Base-by-base conservation (phyloP, 2,888 invertebrate species). In the Amphipoea lucens region DNA sequence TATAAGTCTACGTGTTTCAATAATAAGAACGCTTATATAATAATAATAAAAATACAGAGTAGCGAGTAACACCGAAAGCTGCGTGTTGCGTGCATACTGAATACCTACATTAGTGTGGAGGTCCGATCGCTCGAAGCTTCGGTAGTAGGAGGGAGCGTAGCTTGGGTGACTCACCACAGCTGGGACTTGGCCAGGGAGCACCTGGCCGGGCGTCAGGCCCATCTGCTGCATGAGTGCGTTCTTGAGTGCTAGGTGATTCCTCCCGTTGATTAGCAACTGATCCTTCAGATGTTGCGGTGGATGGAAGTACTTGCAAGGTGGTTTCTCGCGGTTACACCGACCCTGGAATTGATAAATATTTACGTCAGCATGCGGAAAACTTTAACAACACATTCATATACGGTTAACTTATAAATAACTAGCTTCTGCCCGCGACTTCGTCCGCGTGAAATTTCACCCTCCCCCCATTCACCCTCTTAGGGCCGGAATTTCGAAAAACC, bases 281-380 rank as follows among this genome's bases (percentile, higher is more conserved):
- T 99, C 99, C 97, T 99, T 99, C 94, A 99, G 98, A 97, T 99
- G 99, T 97, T 99, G 99, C 91, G 99, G 99, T 92, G 99, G 99
- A 97, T 99, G 99, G 97, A 99, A 99, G 97, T 99, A 99, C 98
- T 99, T 99, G 98, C 99, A 99, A 93, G 99, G 99, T 90, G 99
- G 99, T 96, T 99, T 99, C 97, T 99, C 99, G 94, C 99, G 98
- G 97, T 99, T 99, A 98, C 99, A 99, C 97, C 99, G 99, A 95
- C 99, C 99, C 99, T 99, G 98, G 84, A 97, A 96, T 87, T 75
- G 68, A 85, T n/a, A 86, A 87, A 81, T 79, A 70, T 77, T 54
- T 17, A 72, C 65, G 11, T 82, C 69, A 88, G 36, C 48, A 68
- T 63, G 29, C 23, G 45, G 65, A 74, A 42, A 71, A 62, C 29